A percentile compares a stretch with the other conserved stretches of the same genome.
phyloP scores from a whole-genome alignment of 2,888 invertebrate species.

The Proisotoma minuta region DNA sequence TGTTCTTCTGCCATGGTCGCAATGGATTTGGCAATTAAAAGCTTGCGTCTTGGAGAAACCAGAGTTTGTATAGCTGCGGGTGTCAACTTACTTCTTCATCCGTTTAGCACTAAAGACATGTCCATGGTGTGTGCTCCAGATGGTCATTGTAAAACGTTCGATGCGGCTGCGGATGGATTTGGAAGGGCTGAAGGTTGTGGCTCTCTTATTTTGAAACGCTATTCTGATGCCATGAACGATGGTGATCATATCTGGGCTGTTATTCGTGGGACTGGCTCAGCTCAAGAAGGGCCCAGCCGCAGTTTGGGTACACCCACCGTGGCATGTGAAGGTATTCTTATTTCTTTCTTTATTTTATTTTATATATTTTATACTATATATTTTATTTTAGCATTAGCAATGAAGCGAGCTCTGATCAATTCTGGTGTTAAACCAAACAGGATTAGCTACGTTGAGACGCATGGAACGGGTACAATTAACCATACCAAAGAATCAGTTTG shows the following conservation, averaged over 20 bases:
- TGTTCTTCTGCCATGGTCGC: conserved; percentile 31
- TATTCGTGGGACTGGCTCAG: conserved; percentile 23
- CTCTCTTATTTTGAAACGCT: conserved; percentile 19
- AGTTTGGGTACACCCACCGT: conserved; percentile 33
- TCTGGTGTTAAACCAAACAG: conserved; percentile 72
- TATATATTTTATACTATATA: too few species aligned
- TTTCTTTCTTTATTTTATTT: too few species aligned
- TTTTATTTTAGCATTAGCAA: conserved; percentile 28
- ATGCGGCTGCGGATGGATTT: conserved; percentile 33
- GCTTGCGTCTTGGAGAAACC: conserved; percentile 15
- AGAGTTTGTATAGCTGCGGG: conserved; percentile 26
- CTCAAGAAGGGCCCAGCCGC: conserved; percentile 26
- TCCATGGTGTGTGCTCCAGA: conserved; percentile 15
- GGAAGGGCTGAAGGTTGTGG: conserved; percentile 26
- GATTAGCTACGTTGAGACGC: conserved; percentile 90
- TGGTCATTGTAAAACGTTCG: conserved; percentile 33
- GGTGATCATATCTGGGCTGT: conserved; percentile 21
- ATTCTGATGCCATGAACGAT: conserved; percentile 22
- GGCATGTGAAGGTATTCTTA: conserved; percentile 21
- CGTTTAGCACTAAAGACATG: conserved; percentile 26
- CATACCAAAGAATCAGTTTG: too few species aligned
- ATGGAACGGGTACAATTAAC: conserved; percentile 98
- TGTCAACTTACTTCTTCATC: conserved; percentile 30
- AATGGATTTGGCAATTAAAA: conserved; percentile 18
- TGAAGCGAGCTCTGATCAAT: conserved; percentile 50